These are phyloP conservation scores for Silurus aristotelis DNA, from an alignment of 2,797 vertebrate genomes.

Conservation along the genomic window DNA sequence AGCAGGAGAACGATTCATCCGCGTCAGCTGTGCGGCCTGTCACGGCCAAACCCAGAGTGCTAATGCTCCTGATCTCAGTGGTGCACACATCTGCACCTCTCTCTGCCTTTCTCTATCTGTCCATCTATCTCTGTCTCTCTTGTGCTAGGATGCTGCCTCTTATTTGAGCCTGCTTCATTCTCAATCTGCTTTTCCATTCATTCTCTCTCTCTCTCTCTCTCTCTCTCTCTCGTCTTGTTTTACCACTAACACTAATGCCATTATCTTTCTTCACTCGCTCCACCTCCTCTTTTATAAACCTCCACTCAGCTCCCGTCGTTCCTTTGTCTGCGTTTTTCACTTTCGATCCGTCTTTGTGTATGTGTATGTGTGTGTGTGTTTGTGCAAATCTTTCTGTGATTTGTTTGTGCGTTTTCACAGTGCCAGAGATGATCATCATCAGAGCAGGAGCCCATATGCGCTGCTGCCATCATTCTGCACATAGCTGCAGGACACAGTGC, in stretches of 20 bases:
- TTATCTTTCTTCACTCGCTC: constrained; percentile 21
- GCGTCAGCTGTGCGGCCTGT: constrained; percentile 55
- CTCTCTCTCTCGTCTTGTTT: constrained; percentile 27
- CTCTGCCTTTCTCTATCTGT: constrained; percentile 14
- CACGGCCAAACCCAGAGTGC: constrained; percentile 60
- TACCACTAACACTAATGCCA: constrained; percentile 29
- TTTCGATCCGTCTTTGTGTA: constrained; percentile 15
- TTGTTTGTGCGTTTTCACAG: constrained; percentile 25
- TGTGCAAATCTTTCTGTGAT: constrained; percentile 14
- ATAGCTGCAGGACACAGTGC: constrained; percentile 46
- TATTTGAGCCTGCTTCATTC: constrained; percentile 27
- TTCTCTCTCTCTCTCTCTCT: constrained; percentile 19
- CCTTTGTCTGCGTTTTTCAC: background rate
- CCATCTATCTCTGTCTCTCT: constrained; percentile 28
- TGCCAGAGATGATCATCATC: constrained; percentile 40
- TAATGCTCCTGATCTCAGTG: constrained; percentile 62
- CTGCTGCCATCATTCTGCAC: constrained; percentile 38
- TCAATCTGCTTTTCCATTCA: constrained; percentile 18
- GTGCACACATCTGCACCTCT: constrained; percentile 54
- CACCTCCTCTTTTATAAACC: constrained; percentile 19
- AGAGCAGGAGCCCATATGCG: constrained; percentile 39
- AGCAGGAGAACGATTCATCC: constrained; percentile 59
- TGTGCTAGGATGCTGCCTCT: background rate
- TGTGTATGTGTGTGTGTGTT: constrained; percentile 5
- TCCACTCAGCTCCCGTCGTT: background rate